Evolutionary conservation across 2,888 invertebrate genomes (phyloP), one percentile per base, ranked within the genome.

Genomic region (Xylota segnis): DNA sequence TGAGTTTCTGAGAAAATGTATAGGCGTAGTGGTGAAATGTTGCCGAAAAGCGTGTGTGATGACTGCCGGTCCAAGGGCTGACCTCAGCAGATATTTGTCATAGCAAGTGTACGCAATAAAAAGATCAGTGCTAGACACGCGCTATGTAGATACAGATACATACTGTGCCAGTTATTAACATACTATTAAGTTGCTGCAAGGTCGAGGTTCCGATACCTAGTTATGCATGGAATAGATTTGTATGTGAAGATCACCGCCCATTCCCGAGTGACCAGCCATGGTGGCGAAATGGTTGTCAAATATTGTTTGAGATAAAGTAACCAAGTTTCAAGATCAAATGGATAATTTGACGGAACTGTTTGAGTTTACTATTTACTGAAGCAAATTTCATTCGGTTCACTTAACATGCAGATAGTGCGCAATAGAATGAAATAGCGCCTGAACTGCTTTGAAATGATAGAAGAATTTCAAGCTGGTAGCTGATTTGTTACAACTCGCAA

Each of bases 271-370:
- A 2, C 34, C 12, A 2, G 40, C 12, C 14, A 43, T 43, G 23
- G 1, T 5, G 1, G 14, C 12, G 50, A 59, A 37, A 37, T 16
- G 23, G 27, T 27, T 59, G 16, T 29, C 50, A 72, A 72, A 72
- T 61, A 72, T 72, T 72, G 34, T 27, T 29, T 40, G 29, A 50
- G 50, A 27, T 50, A 72, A 50, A 40, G 27, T 50, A 50, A 29
- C 23, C 16, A 37, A 23, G 9, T 47, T 29, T 18, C 45, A 18
- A 47, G 45, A 47, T 16, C 45, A 16, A 9, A 9, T 47, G 5
- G 45, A 12, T 47, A 47, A 16, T 5, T 47, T 5, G 43, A 45
- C n/a, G n/a, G 40, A 37, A 37, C 37, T 37, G 3, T 14, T 10
- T 45, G 45, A 14, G 14, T 45, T 14, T n/a, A 14, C n/a, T 47